Base-by-base conservation (phyloP, 2,797 vertebrate species). In the Mareca strepera region DNA sequence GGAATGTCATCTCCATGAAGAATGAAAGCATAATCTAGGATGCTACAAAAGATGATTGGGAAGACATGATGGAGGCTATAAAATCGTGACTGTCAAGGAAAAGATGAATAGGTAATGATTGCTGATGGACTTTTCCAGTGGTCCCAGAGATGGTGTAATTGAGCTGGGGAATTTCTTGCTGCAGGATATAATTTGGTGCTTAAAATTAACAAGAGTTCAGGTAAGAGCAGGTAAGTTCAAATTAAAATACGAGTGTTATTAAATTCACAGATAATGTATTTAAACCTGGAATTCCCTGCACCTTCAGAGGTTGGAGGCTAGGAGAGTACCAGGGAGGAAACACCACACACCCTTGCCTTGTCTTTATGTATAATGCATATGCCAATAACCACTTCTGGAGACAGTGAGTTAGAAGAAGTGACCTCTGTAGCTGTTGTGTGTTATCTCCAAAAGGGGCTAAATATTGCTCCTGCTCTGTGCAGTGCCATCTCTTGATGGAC, bases 291-390 rank as follows among this genome's bases (percentile, higher is more conserved):
- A 88, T 46, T 78, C 82, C 29, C 87, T 33, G 53, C 64, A 62
- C 35, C 64, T 83, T 93, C 58, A 46, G 91, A 88, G 80, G 82
- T 33, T 93, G 82, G 82, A 94, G 87, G 72, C 79, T 91, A 41
- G 15, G 60, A 87, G 56, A 87, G 84, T 80, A 72, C 25, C 33
- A 59, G 33, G 10, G 52, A 91, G 16, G 46, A 94, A 94, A 82
- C 12, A 74, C 37, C 17, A 59, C 46, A 67, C 64, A 29, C 13
- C 33, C 46, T 75, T 7, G 2, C 10, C 31, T 86, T 75, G 66
- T 62, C 29, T 41, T 90, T n/a, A 22, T 86, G 41, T 26, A 88
- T 83, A 83, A 93, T 90, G 37, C 33, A 92, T 78, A 0, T 31
- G 12, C 53, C 87, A 75, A 10, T 7, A 83, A 29, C 25, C 29